A percentile compares a stretch with the other conserved stretches of the same genome.
Evolutionary conservation across 2,888 invertebrate species (phyloP).

Genomic region (Lycia hirtaria): DNA sequence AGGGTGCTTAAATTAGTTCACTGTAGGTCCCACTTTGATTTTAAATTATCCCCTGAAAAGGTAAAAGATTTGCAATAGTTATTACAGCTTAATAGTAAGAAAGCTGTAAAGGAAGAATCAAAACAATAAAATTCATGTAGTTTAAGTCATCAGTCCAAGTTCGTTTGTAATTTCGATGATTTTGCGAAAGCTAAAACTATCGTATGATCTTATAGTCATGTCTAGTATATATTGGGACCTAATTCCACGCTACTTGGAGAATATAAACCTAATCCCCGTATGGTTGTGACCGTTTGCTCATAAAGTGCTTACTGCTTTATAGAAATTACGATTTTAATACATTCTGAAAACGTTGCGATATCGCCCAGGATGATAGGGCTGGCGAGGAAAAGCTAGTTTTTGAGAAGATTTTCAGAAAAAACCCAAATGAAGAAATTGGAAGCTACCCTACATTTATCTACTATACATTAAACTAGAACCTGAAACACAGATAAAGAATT

Average conservation of each 20-base stretch:
- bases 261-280: slow-evolving; percentile 28
- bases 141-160: no score
- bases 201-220: slow-evolving; percentile 6
- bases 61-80: neutral
- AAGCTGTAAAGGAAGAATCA: no score
- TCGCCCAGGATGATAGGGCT: slow-evolving; percentile 21
- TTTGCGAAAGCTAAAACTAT: neutral
- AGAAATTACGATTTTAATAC: slow-evolving; percentile 60
- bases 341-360: slow-evolving; percentile 44
- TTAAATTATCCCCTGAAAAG: neutral
- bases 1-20: slow-evolving; percentile 13
- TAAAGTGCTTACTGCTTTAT: slow-evolving; percentile 60
- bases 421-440: neutral
- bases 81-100: no score
- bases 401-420: neutral
- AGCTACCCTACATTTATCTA: no score
- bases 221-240: neutral
- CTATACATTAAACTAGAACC: no score
- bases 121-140: no score
- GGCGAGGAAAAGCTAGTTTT: neutral
- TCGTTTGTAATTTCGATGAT: no score
- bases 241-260: slow-evolving; percentile 8
- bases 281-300: slow-evolving; percentile 36
- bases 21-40: neutral
- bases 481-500: no score